A percentile compares a stretch with the other conserved stretches of the same genome.
Conservation (phyloP, 2,888 invertebrate species). For the Zaprionus obscuricornis region DNA sequence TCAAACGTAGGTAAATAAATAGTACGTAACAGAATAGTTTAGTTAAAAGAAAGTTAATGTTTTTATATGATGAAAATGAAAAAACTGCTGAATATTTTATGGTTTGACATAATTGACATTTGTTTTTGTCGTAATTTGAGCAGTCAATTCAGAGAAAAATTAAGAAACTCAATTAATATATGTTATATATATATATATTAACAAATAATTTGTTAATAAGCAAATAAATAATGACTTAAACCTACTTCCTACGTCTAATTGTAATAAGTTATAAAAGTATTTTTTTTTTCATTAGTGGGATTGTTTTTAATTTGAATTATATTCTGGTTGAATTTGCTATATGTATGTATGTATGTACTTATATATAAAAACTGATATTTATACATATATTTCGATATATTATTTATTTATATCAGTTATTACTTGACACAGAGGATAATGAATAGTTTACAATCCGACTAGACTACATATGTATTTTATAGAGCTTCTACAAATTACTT, state of each 20-base stretch:
- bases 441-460: constrained; percentile 60
- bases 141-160: neutral
- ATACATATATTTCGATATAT: constrained; percentile 18
- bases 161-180: neutral
- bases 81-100: constrained; percentile 10
- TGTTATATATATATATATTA: neutral
- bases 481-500: constrained; percentile 54
- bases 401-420: constrained; percentile 38
- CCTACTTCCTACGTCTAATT: neutral
- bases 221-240: neutral
- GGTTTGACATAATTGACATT: constrained; percentile 56
- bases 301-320: constrained; percentile 50
- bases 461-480: constrained; percentile 36
- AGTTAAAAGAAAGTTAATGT: constrained; percentile 24
- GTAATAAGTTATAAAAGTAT: constrained; percentile 55
- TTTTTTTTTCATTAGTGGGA: constrained; percentile 29
- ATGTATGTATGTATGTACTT: too few species aligned
- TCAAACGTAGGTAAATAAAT: constrained; percentile 23
- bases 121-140: constrained; percentile 33
- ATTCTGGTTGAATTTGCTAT: constrained; percentile 52
- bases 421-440: constrained; percentile 53
- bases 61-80: constrained; percentile 3
- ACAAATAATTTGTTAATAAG: neutral
- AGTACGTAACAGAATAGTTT: constrained; percentile 7
- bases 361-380: constrained; percentile 53